Evolutionary conservation across 2,113 vertebrate genomes (phyloP).

Genomic region (Daphoenositta chrysoptera): DNA sequence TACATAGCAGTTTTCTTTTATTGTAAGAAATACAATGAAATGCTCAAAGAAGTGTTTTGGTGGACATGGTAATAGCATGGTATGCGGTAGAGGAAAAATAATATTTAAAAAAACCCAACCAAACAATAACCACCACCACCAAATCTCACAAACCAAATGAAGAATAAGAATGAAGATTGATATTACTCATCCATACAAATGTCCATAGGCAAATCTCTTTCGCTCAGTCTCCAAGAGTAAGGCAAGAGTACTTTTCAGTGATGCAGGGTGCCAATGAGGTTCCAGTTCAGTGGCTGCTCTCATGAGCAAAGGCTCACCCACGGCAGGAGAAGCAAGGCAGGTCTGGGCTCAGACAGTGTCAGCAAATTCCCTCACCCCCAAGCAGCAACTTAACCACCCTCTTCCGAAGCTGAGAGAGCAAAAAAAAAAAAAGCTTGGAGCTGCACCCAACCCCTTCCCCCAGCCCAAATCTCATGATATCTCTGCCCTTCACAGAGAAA

Average conservation of each 20-base stretch:
- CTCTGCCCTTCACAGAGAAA: not conserved
- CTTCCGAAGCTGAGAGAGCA: not conserved
- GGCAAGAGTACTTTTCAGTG: not conserved
- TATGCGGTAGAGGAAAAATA: not conserved
- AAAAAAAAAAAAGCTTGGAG: not conserved
- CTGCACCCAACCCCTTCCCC: not conserved
- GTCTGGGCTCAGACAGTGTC: not conserved
- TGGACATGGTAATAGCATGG: not conserved
- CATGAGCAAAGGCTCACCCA: not conserved
- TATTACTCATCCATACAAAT: not conserved
- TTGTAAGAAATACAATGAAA: not conserved
- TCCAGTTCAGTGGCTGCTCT: not conserved
- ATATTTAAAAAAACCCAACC: not conserved
- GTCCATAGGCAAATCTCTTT: not conserved
- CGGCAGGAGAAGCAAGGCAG: not conserved
- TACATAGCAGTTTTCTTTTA: not conserved
- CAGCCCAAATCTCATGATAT: not conserved
- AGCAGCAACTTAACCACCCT: not conserved
- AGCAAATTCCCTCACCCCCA: not conserved
- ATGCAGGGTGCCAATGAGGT: not conserved
- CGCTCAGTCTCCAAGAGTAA: not conserved
- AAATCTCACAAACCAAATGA: not conserved
- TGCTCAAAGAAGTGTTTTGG: not conserved
- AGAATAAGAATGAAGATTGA: not conserved
- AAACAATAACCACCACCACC: not conserved